Conservation (phyloP, 1,140 invertebrate genomes). For the Saccostrea echinata region DNA sequence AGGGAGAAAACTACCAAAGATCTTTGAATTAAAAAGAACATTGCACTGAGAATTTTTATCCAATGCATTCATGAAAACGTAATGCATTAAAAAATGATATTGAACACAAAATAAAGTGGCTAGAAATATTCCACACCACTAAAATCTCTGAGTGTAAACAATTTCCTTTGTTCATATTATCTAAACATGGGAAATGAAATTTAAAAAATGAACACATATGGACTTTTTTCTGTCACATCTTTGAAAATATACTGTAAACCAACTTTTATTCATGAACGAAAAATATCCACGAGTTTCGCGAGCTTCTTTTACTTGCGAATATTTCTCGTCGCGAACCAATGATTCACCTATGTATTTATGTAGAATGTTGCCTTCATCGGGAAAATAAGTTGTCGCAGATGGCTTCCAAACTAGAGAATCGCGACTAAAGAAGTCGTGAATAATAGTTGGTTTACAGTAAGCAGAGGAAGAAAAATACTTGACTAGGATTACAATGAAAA, state of each 20-base stretch:
- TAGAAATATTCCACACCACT: background rate
- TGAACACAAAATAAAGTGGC: slow-evolving; percentile 2
- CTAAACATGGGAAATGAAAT: background rate
- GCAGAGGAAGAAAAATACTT: background rate
- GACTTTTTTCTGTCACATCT: background rate
- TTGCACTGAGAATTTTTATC: background rate
- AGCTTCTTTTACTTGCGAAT: too few species aligned
- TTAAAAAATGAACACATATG: slow-evolving; percentile 5
- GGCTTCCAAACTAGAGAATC: too few species aligned
- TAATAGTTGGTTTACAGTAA: too few species aligned
- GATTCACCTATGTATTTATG: too few species aligned
- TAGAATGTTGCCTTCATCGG: too few species aligned
- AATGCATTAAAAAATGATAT: background rate
- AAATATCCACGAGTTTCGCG: too few species aligned
- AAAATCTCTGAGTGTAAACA: slow-evolving; percentile 5
- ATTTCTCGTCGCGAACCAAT: too few species aligned
- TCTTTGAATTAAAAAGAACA: background rate
- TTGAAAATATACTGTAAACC: background rate
- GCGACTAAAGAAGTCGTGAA: too few species aligned
- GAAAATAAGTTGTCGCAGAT: too few species aligned
- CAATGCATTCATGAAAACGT: background rate
- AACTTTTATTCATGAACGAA: too few species aligned
- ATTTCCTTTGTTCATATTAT: background rate
- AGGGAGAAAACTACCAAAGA: background rate
- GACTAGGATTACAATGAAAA: background rate